phyloP scores from a whole-genome alignment of 64 coral and sea anemone genomes.

The Cladopsammia gracilis region DNA sequence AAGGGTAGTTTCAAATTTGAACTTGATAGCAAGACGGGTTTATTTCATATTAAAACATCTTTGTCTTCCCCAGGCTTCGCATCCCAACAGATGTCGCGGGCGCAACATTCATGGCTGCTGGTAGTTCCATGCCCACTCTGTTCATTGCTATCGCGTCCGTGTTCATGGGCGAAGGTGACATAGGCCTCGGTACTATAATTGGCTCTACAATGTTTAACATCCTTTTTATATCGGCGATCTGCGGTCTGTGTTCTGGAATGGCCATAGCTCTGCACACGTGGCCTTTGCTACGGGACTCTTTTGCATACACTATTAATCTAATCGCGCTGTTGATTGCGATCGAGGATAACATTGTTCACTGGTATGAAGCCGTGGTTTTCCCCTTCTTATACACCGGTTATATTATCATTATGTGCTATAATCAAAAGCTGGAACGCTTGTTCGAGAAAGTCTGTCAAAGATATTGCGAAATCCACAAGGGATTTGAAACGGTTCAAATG shows the following conservation, averaged over 20 bases:
- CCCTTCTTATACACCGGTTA: slow-evolving; percentile 85
- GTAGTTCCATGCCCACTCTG: slow-evolving; percentile 98
- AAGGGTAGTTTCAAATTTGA: background rate
- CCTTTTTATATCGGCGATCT: slow-evolving; percentile 93
- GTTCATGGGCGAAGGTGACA: slow-evolving; percentile 98
- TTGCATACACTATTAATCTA: slow-evolving; percentile 81
- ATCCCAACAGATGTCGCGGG: slow-evolving; percentile 98
- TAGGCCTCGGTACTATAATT: slow-evolving; percentile 98
- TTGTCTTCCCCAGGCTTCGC: slow-evolving; percentile 64
- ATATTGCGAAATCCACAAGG: slow-evolving; percentile 74
- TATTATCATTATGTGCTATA: slow-evolving; percentile 90
- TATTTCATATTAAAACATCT: background rate
- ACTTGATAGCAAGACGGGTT: background rate
- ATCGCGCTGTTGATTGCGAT: slow-evolving; percentile 78
- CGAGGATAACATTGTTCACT: slow-evolving; percentile 89
- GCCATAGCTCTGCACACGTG: slow-evolving; percentile 81
- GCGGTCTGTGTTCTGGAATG: slow-evolving; percentile 85
- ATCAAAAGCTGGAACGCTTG: slow-evolving; percentile 71
- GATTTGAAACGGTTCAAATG: slow-evolving; percentile 85
- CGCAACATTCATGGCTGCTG: slow-evolving; percentile 99
- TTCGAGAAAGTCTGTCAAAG: slow-evolving; percentile 70
- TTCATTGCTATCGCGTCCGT: slow-evolving; percentile 97
- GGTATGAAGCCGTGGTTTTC: slow-evolving; percentile 91
- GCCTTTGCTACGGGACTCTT: slow-evolving; percentile 90
- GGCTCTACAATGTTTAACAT: slow-evolving; percentile 99